Percentiles rank a stretch among this genome's conserved stretches.
Evolutionary conservation across 2,113 vertebrate genomes (phyloP).

Genomic region (Brienomyrus longianalis): DNA sequence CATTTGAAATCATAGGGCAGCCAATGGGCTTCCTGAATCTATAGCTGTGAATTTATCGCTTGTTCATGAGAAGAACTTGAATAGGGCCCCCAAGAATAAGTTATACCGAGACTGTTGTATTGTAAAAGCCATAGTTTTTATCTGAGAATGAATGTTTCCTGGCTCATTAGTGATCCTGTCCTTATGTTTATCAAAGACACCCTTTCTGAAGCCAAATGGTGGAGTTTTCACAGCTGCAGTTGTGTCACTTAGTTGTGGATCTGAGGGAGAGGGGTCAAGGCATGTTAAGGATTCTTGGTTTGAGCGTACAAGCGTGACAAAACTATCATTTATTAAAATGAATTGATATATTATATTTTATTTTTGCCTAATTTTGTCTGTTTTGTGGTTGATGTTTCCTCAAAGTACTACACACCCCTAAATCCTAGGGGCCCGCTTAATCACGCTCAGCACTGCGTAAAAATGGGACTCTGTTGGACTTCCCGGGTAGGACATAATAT

Average conservation of each 20-base stretch:
- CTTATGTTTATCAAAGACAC: slow-evolving; percentile 35
- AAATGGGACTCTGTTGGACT: background rate
- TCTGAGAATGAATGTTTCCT: background rate
- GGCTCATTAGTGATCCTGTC: slow-evolving; percentile 13
- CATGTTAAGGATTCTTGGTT: background rate
- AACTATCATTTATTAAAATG: background rate
- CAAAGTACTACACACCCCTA: background rate
- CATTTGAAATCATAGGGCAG: background rate
- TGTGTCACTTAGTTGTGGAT: slow-evolving; percentile 45
- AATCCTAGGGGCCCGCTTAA: background rate
- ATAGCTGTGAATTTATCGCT: background rate
- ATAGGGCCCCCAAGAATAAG: background rate
- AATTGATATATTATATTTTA: background rate
- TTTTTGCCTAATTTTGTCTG: background rate
- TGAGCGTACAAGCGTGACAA: background rate
- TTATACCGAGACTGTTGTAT: background rate
- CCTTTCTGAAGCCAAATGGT: slow-evolving; percentile 48
- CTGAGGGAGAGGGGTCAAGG: background rate
- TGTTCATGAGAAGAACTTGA: background rate
- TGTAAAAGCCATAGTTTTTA: background rate
- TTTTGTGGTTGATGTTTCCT: background rate
- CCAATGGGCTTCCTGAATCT: background rate
- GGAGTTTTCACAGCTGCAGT: slow-evolving; percentile 61
- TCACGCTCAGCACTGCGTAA: background rate
- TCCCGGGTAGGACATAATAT: background rate